phyloP scores from a whole-genome alignment of 2,888 invertebrate species.

The Flabesymbios commensalis region DNA sequence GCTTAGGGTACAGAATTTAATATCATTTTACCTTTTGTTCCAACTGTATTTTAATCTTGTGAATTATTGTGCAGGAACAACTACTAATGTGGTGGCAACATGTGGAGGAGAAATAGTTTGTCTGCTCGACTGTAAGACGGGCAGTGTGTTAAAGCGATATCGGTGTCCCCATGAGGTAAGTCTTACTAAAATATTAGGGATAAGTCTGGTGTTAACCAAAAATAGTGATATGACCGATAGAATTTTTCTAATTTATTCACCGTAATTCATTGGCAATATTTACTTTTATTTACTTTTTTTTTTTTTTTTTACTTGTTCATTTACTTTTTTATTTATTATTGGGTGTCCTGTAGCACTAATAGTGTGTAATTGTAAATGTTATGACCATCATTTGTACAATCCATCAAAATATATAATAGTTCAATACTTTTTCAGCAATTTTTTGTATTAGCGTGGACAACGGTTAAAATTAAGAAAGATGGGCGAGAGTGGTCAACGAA shows the following conservation, averaged over 20 bases:
- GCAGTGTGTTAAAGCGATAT: slow-evolving; percentile 61
- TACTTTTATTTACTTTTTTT: not conserved
- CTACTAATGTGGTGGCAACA: slow-evolving; percentile 62
- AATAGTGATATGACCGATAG: too few species aligned
- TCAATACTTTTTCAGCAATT: slow-evolving; percentile 48
- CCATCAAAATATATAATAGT: too few species aligned
- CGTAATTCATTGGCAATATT: not conserved
- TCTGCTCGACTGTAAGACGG: slow-evolving; percentile 62
- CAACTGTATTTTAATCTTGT: not conserved
- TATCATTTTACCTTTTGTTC: not conserved
- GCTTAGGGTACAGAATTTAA: not conserved
- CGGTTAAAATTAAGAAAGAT: slow-evolving; percentile 45
- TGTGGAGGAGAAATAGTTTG: slow-evolving; percentile 65
- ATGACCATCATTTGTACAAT: too few species aligned
- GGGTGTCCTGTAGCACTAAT: not conserved
- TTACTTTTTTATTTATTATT: not conserved
- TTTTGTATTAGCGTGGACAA: slow-evolving; percentile 63
- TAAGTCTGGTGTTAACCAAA: not conserved
- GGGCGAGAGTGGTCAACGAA: slow-evolving; percentile 34
- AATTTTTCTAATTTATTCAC: not conserved
- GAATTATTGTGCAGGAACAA: slow-evolving; percentile 42
- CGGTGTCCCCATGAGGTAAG: slow-evolving; percentile 44
- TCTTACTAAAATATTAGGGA: not conserved
- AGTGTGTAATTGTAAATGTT: not conserved
- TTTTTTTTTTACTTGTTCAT: not conserved